Evolutionary conservation across 1,140 invertebrate species (phyloP).

Genomic region (Ptiloglossa arizonensis): DNA sequence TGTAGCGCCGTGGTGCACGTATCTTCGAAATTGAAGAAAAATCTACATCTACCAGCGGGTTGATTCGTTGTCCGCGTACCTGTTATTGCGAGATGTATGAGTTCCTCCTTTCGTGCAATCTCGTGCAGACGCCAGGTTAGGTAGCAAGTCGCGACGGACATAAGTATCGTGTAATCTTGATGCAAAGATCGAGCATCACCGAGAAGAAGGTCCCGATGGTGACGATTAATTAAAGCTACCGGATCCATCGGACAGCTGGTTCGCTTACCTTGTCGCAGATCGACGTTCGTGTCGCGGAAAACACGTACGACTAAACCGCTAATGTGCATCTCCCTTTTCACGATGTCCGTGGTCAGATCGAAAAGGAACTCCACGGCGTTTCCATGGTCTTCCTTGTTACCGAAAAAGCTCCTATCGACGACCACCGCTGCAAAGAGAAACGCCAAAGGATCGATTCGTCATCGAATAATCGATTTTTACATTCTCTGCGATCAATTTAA

Average conservation of each 20-base stretch:
- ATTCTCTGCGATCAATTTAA: too few relatives aligned
- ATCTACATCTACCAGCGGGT: neutral
- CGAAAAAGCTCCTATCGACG: constrained; percentile 72
- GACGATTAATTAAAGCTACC: constrained; percentile 23
- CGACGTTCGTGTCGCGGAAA: constrained; percentile 85
- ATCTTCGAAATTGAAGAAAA: too few relatives aligned
- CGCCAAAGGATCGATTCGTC: too few relatives aligned
- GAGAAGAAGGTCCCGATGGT: neutral
- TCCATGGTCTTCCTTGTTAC: constrained; percentile 81
- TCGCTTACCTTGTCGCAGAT: constrained; percentile 84
- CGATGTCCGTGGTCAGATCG: constrained; percentile 83
- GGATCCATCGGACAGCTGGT: neutral
- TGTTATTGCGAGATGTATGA: constrained; percentile 86
- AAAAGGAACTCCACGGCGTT: constrained; percentile 83
- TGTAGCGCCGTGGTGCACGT: too few relatives aligned
- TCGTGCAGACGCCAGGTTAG: constrained; percentile 87
- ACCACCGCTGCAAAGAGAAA: constrained; percentile 65
- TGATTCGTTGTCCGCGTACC: constrained; percentile 72
- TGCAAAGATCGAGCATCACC: neutral
- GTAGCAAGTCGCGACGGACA: constrained; percentile 87
- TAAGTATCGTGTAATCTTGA: constrained; percentile 86
- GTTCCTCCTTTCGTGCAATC: constrained; percentile 83
- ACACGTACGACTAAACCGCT: constrained; percentile 85
- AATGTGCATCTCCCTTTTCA: constrained; percentile 84
- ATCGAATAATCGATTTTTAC: neutral